These are phyloP conservation scores for Parnassius glacialis DNA, from an alignment of 2,888 invertebrate genomes.

Conservation along the genomic window DNA sequence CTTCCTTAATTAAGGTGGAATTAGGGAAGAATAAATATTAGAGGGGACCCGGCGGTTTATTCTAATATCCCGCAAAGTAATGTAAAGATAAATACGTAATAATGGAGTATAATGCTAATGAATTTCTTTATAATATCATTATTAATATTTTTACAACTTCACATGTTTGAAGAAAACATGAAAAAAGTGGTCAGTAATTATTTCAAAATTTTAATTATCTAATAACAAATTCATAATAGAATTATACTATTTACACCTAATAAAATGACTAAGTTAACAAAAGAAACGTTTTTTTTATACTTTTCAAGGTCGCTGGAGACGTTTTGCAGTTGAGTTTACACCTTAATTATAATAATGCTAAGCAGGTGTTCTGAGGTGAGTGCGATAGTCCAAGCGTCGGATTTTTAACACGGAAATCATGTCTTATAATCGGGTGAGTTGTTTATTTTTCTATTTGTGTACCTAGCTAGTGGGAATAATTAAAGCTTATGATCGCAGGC, in stretches of 20 bases:
- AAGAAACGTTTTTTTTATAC: constrained; percentile 6
- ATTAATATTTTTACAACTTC: constrained; percentile 6
- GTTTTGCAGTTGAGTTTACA: constrained; percentile 7
- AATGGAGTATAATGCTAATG: constrained; percentile 54
- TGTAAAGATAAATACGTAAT: constrained; percentile 62
- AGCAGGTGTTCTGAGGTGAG: constrained; percentile 15
- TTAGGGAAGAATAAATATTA: constrained; percentile 70
- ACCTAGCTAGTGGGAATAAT: constrained; percentile 32
- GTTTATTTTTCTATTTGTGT: background rate
- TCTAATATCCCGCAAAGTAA: constrained; percentile 47
- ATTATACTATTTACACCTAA: constrained; percentile 17
- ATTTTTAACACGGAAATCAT: constrained; percentile 2
- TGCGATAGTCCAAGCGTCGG: constrained; percentile 30
- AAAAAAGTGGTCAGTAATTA: constrained; percentile 10
- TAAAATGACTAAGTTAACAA: constrained; percentile 7
- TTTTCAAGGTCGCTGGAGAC: constrained; percentile 11
- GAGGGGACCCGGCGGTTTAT: constrained; percentile 50
- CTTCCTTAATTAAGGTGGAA: constrained; percentile 73
- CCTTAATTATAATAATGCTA: constrained; percentile 6
- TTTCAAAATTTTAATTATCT: constrained; percentile 9
- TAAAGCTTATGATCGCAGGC: constrained; percentile 33
- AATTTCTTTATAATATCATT: constrained; percentile 39
- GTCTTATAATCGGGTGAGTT: background rate
- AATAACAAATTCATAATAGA: background rate
- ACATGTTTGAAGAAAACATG: background rate